Base-by-base conservation (phyloP, 2,888 invertebrate genomes). In the Erebia aethiops region DNA sequence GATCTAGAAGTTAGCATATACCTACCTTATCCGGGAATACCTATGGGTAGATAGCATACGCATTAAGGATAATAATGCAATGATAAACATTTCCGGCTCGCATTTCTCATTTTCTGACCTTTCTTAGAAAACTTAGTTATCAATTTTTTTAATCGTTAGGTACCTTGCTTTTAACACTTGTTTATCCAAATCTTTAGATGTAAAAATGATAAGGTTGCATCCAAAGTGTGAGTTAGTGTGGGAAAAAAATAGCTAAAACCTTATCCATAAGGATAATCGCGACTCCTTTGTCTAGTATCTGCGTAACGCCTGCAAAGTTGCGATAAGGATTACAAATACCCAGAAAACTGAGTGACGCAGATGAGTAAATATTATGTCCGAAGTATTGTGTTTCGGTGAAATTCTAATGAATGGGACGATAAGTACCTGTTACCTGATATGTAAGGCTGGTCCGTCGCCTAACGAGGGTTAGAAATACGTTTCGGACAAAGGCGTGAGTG, bases 311-410 rank as follows among this genome's bases (percentile, higher is more conserved):
- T 80, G 77, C 77, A 78, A 80, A 82, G 76, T 75, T 71, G 14
- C 69, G 79, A 83, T 79, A 79, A 80, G 72, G 72, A 70, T 70
- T 70, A 78, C 68, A 78, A 74, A 74, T 66, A 72, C 65, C 64
- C 61, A 10, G 71, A 74, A 70, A 74, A 76, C 65, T 71, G 83
- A 84, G 65, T 74, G 71, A 77, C 74, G 70, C 78, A 73, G 70
- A 69, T 76, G 73, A 70, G 79, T 80, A 82, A 84, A 84, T 80
- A 82, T 84, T 83, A 75, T 74, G 77, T 61, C 78, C 76, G 77
- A 82, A 81, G 81, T 81, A 82, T 81, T 77, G 78, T 71, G 65
- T 72, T 84, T 81, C 82, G 74, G 71, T 78, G 82, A 85, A 86
- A 81, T 83, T 84, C 79, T 87, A 86, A 87, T 83, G 78, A 75